Conservation (phyloP, 2,113 vertebrate genomes). For the Naja naja region DNA sequence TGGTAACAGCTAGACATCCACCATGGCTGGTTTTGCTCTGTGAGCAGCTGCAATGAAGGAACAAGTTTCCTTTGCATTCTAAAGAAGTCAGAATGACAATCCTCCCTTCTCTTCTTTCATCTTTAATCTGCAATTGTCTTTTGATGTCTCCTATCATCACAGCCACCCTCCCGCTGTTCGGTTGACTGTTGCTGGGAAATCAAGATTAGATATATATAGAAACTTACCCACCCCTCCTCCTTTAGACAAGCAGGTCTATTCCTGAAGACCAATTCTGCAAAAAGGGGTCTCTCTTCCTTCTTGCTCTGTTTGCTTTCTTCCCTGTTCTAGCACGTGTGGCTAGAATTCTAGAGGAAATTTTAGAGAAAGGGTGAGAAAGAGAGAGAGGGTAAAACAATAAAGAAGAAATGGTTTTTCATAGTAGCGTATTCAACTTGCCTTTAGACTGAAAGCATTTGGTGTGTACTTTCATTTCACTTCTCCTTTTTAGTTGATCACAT, state of each 20-base stretch:
- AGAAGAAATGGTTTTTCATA: background rate
- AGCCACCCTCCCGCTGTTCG: background rate
- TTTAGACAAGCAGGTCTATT: background rate
- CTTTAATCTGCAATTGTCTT: background rate
- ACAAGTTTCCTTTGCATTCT: background rate
- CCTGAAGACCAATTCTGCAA: background rate
- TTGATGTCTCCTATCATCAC: background rate
- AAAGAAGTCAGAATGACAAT: background rate
- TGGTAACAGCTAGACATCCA: background rate
- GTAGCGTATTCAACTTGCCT: background rate
- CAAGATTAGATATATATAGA: background rate
- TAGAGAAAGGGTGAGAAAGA: no score
- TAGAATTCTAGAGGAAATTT: background rate
- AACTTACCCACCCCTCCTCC: background rate
- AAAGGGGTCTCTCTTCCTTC: background rate
- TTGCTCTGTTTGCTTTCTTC: background rate
- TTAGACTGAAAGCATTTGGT: background rate
- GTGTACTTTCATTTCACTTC: no score
- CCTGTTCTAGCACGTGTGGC: background rate
- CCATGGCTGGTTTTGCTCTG: background rate
- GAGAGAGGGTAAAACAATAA: background rate
- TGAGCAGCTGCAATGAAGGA: background rate
- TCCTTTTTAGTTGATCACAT: no score
- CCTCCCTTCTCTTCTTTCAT: background rate
- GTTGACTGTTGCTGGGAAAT: background rate